A percentile compares a stretch with the other conserved stretches of the same genome.
Conservation (phyloP, 2,888 invertebrate species). For the Seira sanloemensis region DNA sequence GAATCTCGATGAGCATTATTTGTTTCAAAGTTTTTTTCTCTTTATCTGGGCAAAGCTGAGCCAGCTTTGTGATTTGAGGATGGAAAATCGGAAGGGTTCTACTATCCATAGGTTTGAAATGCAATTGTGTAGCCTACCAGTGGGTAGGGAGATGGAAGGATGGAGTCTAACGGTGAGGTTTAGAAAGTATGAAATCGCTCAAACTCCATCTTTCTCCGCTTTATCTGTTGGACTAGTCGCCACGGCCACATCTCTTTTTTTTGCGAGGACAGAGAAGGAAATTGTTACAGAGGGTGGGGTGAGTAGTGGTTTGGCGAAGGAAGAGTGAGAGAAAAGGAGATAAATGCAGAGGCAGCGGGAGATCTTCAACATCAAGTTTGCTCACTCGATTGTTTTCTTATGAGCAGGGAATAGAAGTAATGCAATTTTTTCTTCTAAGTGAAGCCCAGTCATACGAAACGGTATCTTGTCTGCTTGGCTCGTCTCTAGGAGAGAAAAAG, state of each 20-base stretch:
- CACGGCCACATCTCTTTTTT: not conserved
- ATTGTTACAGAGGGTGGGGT: not conserved
- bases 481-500: slow-evolving; percentile 14
- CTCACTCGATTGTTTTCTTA: slow-evolving; percentile 21
- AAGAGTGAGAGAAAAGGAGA: not conserved
- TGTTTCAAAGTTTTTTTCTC: not conserved
- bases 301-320: not conserved
- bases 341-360: slow-evolving; percentile 27
- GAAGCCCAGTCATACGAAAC: slow-evolving; percentile 24
- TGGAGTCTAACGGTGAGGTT: not conserved
- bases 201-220: not conserved
- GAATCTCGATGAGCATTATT: not conserved
- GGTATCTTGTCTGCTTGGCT: slow-evolving; percentile 4
- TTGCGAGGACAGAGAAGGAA: not conserved
- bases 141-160: not conserved
- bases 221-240: not conserved
- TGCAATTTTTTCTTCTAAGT: slow-evolving; percentile 28
- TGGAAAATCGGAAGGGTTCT: not conserved
- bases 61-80: not conserved
- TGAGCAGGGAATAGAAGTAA: slow-evolving; percentile 22
- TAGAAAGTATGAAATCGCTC: not conserved
- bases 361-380: slow-evolving; percentile 27
- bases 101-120: too few relatives aligned
- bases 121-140: too few relatives aligned
- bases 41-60: not conserved